Conservation (phyloP, 2,113 vertebrate species). For the Nannobrachium achirus region DNA sequence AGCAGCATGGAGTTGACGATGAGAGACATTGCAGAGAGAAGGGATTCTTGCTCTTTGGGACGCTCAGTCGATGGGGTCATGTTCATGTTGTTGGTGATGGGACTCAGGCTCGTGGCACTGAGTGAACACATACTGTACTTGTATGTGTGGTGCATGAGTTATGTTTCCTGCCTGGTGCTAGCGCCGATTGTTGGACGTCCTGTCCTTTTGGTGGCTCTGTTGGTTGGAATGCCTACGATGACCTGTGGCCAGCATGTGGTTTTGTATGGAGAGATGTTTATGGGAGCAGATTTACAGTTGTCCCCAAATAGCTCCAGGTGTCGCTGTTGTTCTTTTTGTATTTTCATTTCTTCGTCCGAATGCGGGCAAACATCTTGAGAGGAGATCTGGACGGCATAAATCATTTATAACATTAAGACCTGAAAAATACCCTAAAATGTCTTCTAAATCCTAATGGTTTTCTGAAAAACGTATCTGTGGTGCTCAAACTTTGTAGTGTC, state of each 20-base stretch:
- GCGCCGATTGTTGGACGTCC: not conserved
- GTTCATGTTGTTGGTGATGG: not conserved
- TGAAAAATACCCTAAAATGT: too few relatives aligned
- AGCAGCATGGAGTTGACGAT: constrained; percentile 27
- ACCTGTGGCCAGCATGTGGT: constrained; percentile 16
- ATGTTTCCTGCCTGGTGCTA: constrained; percentile 16
- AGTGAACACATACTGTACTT: constrained; percentile 37
- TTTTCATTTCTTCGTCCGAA: too few relatives aligned
- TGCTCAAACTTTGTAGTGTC: too few relatives aligned
- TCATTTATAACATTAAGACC: too few relatives aligned
- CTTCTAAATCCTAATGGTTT: too few relatives aligned
- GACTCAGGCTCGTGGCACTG: constrained; percentile 34
- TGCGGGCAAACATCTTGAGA: too few relatives aligned
- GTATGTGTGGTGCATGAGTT: constrained; percentile 49
- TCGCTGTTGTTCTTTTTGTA: too few relatives aligned
- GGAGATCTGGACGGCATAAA: too few relatives aligned
- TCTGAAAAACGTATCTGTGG: too few relatives aligned
- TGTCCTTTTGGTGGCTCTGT: not conserved
- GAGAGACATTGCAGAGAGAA: not conserved
- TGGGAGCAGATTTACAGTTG: too few relatives aligned
- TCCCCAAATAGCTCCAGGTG: too few relatives aligned
- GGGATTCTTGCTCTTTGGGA: constrained; percentile 1
- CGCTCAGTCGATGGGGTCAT: constrained; percentile 14
- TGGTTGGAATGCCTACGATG: not conserved
- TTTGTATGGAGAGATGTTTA: constrained; percentile 9